A percentile compares a stretch with the other conserved stretches of the same genome.
Conservation (phyloP, 2,113 vertebrate genomes). For the Tinamus guttatus region DNA sequence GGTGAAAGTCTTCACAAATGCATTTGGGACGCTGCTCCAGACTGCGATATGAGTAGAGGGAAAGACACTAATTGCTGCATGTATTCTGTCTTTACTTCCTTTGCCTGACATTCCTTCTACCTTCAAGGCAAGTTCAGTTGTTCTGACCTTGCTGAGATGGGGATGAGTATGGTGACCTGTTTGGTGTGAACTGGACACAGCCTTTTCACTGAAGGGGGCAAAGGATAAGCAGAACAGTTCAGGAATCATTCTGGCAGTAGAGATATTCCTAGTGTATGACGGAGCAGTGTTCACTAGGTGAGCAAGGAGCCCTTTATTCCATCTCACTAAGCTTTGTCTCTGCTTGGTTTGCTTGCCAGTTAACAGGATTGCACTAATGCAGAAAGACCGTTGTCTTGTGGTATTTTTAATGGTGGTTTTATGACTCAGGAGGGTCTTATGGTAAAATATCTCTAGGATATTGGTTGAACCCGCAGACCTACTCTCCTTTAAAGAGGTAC, state of each 20-base stretch:
- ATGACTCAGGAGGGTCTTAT: background rate
- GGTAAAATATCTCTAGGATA: background rate
- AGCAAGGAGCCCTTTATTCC: background rate
- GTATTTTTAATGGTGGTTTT: background rate
- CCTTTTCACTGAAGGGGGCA: background rate
- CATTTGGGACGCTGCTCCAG: background rate
- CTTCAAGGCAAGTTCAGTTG: background rate
- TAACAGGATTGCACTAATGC: background rate
- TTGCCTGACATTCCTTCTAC: background rate
- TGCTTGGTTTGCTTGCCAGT: background rate
- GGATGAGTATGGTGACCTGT: background rate
- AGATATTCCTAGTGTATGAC: background rate
- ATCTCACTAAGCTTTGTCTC: background rate
- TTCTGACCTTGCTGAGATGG: background rate
- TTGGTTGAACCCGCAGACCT: background rate
- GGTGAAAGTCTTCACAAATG: background rate
- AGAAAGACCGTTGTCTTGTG: background rate
- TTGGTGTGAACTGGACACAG: background rate
- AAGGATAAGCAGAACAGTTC: background rate
- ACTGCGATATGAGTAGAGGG: background rate
- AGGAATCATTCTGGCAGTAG: background rate
- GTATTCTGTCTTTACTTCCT: background rate
- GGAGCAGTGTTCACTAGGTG: background rate
- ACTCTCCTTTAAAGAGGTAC: background rate
- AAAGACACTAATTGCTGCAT: background rate